Percentiles rank a stretch among this genome's conserved stretches.
These are phyloP conservation scores for Eulithis prunata DNA, from an alignment of 2,888 invertebrate genomes.

Conservation along the genomic window DNA sequence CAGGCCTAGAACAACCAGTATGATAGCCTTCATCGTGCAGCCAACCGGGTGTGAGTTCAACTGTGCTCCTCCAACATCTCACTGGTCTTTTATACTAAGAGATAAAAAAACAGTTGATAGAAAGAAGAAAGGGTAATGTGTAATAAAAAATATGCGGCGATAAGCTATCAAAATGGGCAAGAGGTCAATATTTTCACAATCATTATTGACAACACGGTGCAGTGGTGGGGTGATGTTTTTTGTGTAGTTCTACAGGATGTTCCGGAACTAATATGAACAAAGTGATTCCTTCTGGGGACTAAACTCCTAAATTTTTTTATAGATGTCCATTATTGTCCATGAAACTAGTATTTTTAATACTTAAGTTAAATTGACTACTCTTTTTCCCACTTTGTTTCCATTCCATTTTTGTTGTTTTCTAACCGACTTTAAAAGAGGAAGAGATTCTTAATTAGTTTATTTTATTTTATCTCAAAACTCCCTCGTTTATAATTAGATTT, in stretches of 20 bases:
- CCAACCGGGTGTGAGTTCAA: constrained; percentile 58
- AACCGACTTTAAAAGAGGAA: too few species aligned
- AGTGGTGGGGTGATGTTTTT: neutral
- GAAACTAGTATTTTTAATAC: too few species aligned
- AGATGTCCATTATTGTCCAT: too few species aligned
- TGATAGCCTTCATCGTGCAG: constrained; percentile 69
- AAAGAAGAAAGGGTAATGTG: constrained; percentile 15
- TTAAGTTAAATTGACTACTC: too few species aligned
- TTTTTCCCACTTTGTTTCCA: too few species aligned
- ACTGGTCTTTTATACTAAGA: constrained; percentile 54
- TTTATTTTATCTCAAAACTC: too few species aligned
- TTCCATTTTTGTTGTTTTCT: too few species aligned
- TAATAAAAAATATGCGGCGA: constrained; percentile 12
- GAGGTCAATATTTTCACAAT: constrained; percentile 10
- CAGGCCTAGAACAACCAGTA: constrained; percentile 64
- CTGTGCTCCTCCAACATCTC: constrained; percentile 51
- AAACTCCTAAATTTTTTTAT: neutral
- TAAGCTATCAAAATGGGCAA: constrained; percentile 12
- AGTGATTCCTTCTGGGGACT: neutral
- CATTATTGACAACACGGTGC: neutral
- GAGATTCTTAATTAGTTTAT: too few species aligned
- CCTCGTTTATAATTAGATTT: too few species aligned
- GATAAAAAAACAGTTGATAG: constrained; percentile 22
- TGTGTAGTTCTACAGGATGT: too few species aligned
- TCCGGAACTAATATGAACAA: too few species aligned